phyloP scores from a whole-genome alignment of 2,888 invertebrate species.

The Phyllotreta cruciferae region DNA sequence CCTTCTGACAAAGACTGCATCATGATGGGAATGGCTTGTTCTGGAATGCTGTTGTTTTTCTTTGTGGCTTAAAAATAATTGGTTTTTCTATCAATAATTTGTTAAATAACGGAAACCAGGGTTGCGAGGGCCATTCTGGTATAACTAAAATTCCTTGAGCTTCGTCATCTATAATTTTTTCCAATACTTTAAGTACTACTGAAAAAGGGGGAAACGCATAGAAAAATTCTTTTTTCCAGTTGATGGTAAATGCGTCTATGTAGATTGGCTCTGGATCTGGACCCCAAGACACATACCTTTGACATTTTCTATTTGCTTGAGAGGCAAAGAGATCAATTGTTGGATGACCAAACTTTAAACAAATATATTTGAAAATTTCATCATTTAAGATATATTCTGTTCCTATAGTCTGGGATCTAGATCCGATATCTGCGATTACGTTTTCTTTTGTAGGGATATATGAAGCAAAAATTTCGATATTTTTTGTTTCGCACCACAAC shows the following conservation, averaged over 20 bases:
- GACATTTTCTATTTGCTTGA: conserved; percentile 25
- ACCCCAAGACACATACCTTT: conserved; percentile 24
- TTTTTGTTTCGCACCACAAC: conserved; percentile 30
- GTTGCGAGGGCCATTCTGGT: conserved; percentile 19
- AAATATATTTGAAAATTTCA: not conserved
- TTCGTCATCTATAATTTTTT: conserved; percentile 28
- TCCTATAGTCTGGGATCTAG: conserved; percentile 4
- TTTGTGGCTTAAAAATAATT: not conserved
- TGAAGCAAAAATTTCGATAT: conserved; percentile 30
- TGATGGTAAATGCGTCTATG: conserved; percentile 24
- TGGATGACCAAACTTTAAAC: not conserved
- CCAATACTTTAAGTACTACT: conserved; percentile 8
- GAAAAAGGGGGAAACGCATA: conserved; percentile 34
- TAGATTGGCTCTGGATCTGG: conserved; percentile 1
- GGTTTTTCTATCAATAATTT: conserved; percentile 1
- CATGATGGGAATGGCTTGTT: too few relatives aligned
- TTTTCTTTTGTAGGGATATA: conserved; percentile 25
- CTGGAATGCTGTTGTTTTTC: too few relatives aligned
- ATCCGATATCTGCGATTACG: conserved; percentile 18
- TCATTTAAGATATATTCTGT: conserved; percentile 12
- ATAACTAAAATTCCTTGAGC: conserved; percentile 24
- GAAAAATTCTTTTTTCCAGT: conserved; percentile 20
- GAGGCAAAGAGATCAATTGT: conserved; percentile 32
- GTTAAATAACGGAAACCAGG: conserved; percentile 25
- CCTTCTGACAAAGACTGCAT: too few relatives aligned